Conservation (phyloP, 2,888 invertebrate species). For the Dryocosmus kuriphilus region DNA sequence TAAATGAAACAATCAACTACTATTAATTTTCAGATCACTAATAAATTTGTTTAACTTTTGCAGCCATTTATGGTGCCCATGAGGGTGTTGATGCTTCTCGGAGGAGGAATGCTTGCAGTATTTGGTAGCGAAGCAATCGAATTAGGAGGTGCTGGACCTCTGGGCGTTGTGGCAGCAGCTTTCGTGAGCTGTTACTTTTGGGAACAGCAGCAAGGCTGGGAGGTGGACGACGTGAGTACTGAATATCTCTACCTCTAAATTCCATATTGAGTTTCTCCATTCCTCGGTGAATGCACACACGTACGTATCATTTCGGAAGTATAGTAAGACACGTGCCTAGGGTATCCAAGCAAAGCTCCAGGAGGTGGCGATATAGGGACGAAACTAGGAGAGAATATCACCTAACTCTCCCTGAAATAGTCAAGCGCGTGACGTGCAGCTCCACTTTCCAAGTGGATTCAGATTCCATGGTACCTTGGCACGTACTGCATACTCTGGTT, state of each 20-base stretch:
- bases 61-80: constrained; percentile 88
- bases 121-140: constrained; percentile 91
- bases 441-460: constrained; percentile 45
- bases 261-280: background rate
- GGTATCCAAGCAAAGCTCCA: constrained; percentile 3
- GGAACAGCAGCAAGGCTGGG: constrained; percentile 91
- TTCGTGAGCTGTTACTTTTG: constrained; percentile 90
- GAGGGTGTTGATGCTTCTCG: constrained; percentile 88
- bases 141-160: constrained; percentile 87
- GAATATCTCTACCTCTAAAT: constrained; percentile 61
- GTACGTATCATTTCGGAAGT: constrained; percentile 6
- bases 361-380: background rate
- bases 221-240: constrained; percentile 84
- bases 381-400: background rate
- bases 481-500: constrained; percentile 48
- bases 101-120: constrained; percentile 90
- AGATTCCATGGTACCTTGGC: constrained; percentile 47
- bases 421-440: constrained; percentile 43
- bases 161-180: constrained; percentile 90
- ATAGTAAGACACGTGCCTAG: background rate
- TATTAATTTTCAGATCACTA: background rate
- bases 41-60: constrained; percentile 50
- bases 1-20: no score
- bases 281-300: background rate
- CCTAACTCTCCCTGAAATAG: constrained; percentile 53